Evolutionary conservation across 1,140 invertebrate species (phyloP).

Genomic region (Limonius californicus): DNA sequence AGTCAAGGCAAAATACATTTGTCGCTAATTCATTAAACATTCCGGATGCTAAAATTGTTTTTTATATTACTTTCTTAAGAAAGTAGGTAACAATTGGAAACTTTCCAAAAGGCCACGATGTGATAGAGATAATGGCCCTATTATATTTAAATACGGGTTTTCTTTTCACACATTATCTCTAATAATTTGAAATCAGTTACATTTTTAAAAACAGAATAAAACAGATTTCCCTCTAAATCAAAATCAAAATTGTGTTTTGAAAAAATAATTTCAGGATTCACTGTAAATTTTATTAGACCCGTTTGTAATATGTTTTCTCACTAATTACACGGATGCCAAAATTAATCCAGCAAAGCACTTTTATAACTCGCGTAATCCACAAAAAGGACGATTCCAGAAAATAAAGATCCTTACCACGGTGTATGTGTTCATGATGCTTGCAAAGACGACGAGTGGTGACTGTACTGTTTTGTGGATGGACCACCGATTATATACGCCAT

Average conservation of each 20-base stretch:
- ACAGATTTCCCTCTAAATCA: no score
- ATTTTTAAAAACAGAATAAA: no score
- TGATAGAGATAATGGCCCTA: no score
- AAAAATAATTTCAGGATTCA: no score
- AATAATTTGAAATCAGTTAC: background rate
- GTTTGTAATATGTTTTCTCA: background rate
- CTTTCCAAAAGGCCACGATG: background rate
- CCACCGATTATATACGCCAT: constrained; percentile 38
- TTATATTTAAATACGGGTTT: no score
- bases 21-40: no score
- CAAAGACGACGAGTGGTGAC: constrained; percentile 44
- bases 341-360: constrained; percentile 13
- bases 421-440: constrained; percentile 48
- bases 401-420: constrained; percentile 44
- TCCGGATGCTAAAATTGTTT: background rate
- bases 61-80: background rate
- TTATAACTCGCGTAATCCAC: constrained; percentile 25
- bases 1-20: background rate
- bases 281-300: no score
- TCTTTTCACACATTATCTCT: no score
- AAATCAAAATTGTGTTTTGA: no score
- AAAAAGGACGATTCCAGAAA: constrained; percentile 17
- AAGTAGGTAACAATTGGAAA: background rate
- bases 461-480: constrained; percentile 38
- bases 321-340: background rate